Conservation (phyloP, 2,113 vertebrate genomes). For the Lucifuga dentata region DNA sequence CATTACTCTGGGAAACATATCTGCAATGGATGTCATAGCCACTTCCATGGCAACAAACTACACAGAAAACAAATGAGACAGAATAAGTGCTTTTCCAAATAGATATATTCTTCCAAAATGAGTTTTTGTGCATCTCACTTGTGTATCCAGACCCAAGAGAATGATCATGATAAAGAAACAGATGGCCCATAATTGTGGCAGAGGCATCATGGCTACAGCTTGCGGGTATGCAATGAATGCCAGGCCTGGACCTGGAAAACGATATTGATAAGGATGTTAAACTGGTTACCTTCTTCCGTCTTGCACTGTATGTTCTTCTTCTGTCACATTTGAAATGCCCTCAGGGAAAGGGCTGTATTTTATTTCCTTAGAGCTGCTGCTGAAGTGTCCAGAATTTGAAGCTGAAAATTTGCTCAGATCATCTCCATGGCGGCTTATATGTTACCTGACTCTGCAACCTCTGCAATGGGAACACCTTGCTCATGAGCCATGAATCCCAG, state of each 20-base stretch:
- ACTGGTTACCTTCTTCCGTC: background rate
- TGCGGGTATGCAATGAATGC: slow-evolving; percentile 83
- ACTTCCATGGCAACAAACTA: slow-evolving; percentile 82
- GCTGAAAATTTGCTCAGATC: no score
- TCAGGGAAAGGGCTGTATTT: no score
- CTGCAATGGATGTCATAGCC: slow-evolving; percentile 73
- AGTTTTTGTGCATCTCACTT: slow-evolving; percentile 55
- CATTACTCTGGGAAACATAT: slow-evolving; percentile 77
- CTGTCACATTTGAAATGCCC: no score
- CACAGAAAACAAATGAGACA: background rate
- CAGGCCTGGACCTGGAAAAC: slow-evolving; percentile 80
- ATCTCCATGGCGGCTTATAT: background rate
- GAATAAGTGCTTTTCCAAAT: background rate
- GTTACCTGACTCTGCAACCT: slow-evolving; percentile 84
- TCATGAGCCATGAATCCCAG: slow-evolving; percentile 85
- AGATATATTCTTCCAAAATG: background rate
- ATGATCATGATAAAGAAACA: slow-evolving; percentile 84
- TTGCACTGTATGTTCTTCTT: no score
- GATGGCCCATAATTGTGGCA: slow-evolving; percentile 82
- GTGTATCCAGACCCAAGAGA: slow-evolving; percentile 81
- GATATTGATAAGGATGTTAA: background rate
- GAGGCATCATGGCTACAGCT: slow-evolving; percentile 83
- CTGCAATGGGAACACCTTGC: slow-evolving; percentile 75
- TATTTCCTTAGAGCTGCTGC: no score
- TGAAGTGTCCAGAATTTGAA: no score